phyloP scores from a whole-genome alignment of 2,888 invertebrate genomes.

The Orthosia gracilis region DNA sequence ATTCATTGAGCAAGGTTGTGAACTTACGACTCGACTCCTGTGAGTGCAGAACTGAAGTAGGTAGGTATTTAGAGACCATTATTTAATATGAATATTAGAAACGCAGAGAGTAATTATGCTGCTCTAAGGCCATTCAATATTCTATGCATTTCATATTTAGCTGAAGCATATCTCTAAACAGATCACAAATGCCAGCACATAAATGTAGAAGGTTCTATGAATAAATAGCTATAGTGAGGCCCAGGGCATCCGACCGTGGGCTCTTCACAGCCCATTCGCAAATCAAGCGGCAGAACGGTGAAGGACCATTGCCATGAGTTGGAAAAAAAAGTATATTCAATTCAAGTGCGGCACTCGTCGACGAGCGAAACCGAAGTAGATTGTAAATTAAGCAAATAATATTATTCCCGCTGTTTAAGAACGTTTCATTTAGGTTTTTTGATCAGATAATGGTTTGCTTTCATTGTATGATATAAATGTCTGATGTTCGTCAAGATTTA shows the following conservation, averaged over 20 bases:
- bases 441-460: slow-evolving; percentile 25
- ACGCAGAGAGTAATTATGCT: background rate
- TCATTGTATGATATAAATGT: slow-evolving; percentile 21
- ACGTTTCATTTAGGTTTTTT: slow-evolving; percentile 24
- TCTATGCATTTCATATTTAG: background rate
- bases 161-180: slow-evolving; percentile 24
- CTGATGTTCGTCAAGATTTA: slow-evolving; percentile 1
- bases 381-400: slow-evolving; percentile 58
- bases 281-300: slow-evolving; percentile 73
- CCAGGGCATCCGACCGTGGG: slow-evolving; percentile 62
- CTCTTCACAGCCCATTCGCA: slow-evolving; percentile 75
- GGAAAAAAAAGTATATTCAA: slow-evolving; percentile 62
- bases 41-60: background rate
- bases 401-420: slow-evolving; percentile 41
- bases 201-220: slow-evolving; percentile 57
- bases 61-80: background rate
- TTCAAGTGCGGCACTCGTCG: slow-evolving; percentile 47
- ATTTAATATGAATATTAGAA: slow-evolving; percentile 13
- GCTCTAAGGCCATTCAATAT: background rate
- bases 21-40: slow-evolving; percentile 36
- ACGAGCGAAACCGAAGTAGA: slow-evolving; percentile 39
- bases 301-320: slow-evolving; percentile 68
- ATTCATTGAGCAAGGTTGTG: slow-evolving; percentile 54
- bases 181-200: slow-evolving; percentile 64
- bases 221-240: slow-evolving; percentile 59